A percentile compares a stretch with the other conserved stretches of the same genome.
Evolutionary conservation across 30 jellyfish, hydroid and myxozoan genomes (phyloP).

Genomic region (Pelagia noctiluca): DNA sequence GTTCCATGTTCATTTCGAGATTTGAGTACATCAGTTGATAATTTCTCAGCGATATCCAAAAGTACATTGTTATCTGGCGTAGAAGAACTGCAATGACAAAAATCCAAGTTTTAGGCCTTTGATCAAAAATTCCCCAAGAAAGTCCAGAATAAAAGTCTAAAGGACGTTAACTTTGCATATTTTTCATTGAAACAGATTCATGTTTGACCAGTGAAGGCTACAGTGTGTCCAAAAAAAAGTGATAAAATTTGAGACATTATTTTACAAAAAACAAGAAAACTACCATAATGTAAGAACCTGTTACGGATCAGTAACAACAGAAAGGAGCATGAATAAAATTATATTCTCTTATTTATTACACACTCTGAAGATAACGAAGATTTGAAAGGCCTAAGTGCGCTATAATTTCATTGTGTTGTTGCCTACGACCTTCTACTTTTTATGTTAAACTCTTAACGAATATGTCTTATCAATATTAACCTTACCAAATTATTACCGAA

Average conservation of each 20-base stretch:
- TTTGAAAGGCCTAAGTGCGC: too few relatives aligned
- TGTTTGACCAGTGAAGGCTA: background rate
- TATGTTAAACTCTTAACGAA: too few relatives aligned
- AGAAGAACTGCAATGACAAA: slow-evolving; percentile 15
- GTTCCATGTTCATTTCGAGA: slow-evolving; percentile 33
- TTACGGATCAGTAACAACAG: too few relatives aligned
- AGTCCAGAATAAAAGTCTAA: background rate
- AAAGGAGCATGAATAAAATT: too few relatives aligned
- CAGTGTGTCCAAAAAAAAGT: background rate
- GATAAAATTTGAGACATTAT: background rate
- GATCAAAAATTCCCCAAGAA: background rate
- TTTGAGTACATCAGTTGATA: slow-evolving; percentile 51
- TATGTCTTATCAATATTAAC: too few relatives aligned
- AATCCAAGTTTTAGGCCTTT: background rate
- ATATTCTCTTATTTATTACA: too few relatives aligned
- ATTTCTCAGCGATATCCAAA: slow-evolving; percentile 62
- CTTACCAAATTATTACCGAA: too few relatives aligned
- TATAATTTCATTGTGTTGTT: too few relatives aligned
- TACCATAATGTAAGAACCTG: too few relatives aligned
- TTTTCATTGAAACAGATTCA: background rate
- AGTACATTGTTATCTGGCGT: slow-evolving; percentile 67
- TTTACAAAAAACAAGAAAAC: too few relatives aligned
- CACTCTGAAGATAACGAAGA: too few relatives aligned
- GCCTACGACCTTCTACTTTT: too few relatives aligned
- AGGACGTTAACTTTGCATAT: background rate